Evolutionary conservation across 2,797 vertebrate genomes (phyloP).

Genomic region (Adelosebastes latens): DNA sequence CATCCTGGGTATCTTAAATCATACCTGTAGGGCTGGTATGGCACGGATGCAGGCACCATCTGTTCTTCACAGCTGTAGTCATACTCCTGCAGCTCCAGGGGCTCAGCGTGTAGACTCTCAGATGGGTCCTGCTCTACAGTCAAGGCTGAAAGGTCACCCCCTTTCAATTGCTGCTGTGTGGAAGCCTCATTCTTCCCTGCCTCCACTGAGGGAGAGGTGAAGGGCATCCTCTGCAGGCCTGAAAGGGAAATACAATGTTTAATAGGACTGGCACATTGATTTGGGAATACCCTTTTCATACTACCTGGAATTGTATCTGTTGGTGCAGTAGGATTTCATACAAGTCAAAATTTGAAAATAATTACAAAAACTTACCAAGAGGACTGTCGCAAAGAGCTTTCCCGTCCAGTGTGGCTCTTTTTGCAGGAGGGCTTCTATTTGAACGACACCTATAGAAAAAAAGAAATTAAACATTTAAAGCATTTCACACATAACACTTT

Average conservation of each 20-base stretch:
- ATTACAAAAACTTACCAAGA: conserved; percentile 34
- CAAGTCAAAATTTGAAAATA: neutral
- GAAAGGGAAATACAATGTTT: conserved; percentile 50
- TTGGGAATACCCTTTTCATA: neutral
- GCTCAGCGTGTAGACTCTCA: conserved; percentile 62
- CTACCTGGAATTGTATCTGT: neutral
- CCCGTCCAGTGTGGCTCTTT: conserved; percentile 37
- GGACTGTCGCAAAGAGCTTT: conserved; percentile 21
- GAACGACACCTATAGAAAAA: conserved; percentile 50
- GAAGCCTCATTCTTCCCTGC: conserved; percentile 29
- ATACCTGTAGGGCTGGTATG: conserved; percentile 81
- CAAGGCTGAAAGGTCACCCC: conserved; percentile 68
- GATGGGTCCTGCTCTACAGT: conserved; percentile 61
- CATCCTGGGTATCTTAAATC: conserved; percentile 1
- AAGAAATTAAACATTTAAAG: neutral
- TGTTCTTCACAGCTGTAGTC: conserved; percentile 80
- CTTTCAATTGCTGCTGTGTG: conserved; percentile 44
- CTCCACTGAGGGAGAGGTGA: conserved; percentile 51
- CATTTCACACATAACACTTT: neutral
- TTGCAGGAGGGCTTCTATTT: conserved; percentile 48
- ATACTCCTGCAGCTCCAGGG: conserved; percentile 68
- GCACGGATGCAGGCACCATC: conserved; percentile 74
- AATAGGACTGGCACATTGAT: neutral
- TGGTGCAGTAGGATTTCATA: neutral
- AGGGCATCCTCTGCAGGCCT: conserved; percentile 77